Conservation (phyloP, 1,140 invertebrate species). For the Danaus melanippus region DNA sequence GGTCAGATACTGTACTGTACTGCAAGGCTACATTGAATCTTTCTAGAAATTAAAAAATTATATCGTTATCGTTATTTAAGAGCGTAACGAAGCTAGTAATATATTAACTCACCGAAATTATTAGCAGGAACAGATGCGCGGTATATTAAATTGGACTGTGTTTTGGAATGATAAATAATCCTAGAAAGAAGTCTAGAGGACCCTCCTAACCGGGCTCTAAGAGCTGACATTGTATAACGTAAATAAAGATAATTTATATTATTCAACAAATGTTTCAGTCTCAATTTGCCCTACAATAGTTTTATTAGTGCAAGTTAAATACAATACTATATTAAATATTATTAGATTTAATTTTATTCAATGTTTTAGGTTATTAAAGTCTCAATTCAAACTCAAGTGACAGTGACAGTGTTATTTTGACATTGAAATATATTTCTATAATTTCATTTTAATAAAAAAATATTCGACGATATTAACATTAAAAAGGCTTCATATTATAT, state of each 20-base stretch:
- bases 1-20: slow-evolving; percentile 45
- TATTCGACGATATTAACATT: too few species aligned
- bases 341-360: too few species aligned
- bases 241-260: background rate
- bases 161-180: slow-evolving; percentile 34
- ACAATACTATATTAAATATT: too few species aligned
- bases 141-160: slow-evolving; percentile 31
- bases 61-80: slow-evolving; percentile 1
- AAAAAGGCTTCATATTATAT: too few species aligned
- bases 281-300: too few species aligned
- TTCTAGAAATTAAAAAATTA: slow-evolving; percentile 11
- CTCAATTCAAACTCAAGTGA: too few species aligned
- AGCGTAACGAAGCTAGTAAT: background rate
- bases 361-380: too few species aligned
- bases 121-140: slow-evolving; percentile 17
- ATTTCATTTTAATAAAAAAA: too few species aligned
- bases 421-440: too few species aligned
- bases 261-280: too few species aligned
- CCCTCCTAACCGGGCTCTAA: slow-evolving; percentile 36
- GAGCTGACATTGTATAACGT: slow-evolving; percentile 37
- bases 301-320: too few species aligned
- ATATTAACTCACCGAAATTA: slow-evolving; percentile 23
- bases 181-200: slow-evolving; percentile 28
- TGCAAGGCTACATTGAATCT: slow-evolving; percentile 12
- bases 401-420: too few species aligned